Base-by-base conservation (phyloP, 1,140 invertebrate species). In the Pseudomyrmex pallidus region DNA sequence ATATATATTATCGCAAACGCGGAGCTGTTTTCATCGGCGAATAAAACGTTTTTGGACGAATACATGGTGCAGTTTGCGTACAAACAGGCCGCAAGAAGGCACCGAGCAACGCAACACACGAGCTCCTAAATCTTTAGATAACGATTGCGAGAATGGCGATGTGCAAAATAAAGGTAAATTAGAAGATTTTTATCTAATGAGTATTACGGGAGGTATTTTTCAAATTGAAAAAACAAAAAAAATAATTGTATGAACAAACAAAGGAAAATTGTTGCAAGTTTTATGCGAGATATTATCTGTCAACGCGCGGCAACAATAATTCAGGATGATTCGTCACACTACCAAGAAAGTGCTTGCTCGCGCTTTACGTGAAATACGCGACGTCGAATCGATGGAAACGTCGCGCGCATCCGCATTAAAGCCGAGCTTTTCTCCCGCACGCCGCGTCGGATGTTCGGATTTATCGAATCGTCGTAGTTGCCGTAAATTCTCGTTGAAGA, bases 1-100 rank as follows among this genome's bases (percentile, higher is more conserved):
- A 25, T 54, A 35, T 35, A 13, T 52, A 12, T 12, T 64, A 20
- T 74, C 57, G 57, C n/a, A 63, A 74, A 63, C 13, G 61, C 13
- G 61, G 61, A 74, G 57, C 70, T 82, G 35, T 52, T 52, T 63
- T 82, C 10, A 74, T 56, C 20, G 59, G 59, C 48, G 70, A 74
- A n/a, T 82, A 44, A n/a, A 62, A 63, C 5, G 35, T 35, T 59
- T n/a, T 66, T 85, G 89, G 86, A 91, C 89, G 82, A 85, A 85
- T 85, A 64, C 3, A 12, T 82, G 62, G 63, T 82, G 83, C 83
- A 76, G 35, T 86, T 90, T 84, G 70, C 87, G 87, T 90, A 91
- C 89, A 90, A 92, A 89, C 91, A 92, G 91, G 90, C 89, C 90
- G 87, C 78, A 91, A 91, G 82, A 92, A 92, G 92, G 92, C 92